Conservation (phyloP, 2,888 invertebrate species). For the Lamproptera curius region DNA sequence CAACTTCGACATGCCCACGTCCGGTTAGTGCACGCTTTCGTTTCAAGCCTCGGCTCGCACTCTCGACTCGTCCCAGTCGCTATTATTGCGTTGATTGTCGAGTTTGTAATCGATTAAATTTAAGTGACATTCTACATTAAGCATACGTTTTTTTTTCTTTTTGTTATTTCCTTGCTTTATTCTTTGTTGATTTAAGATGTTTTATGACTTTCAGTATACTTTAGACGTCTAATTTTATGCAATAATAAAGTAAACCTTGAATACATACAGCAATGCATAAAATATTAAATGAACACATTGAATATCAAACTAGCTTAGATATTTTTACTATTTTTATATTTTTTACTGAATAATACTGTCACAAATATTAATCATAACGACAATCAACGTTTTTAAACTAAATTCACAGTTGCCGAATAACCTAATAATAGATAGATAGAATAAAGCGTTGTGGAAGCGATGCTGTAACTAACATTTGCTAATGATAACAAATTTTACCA, state of each 20-base stretch:
- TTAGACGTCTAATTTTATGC: too few species aligned
- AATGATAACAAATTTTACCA: slow-evolving; percentile 2
- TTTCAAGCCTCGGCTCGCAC: not conserved
- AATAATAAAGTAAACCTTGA: too few species aligned
- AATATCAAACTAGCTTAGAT: too few species aligned
- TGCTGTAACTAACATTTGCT: slow-evolving; percentile 16
- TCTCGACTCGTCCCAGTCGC: slow-evolving; percentile 1
- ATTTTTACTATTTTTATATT: not conserved
- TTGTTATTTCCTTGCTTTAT: too few species aligned
- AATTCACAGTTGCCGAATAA: slow-evolving; percentile 5
- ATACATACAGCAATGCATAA: too few species aligned
- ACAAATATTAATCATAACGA: not conserved
- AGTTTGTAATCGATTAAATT: too few species aligned
- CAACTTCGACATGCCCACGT: slow-evolving; percentile 83
- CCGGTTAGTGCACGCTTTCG: slow-evolving; percentile 56
- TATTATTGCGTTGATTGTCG: not conserved
- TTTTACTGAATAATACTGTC: not conserved
- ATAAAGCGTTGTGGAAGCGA: slow-evolving; percentile 13
- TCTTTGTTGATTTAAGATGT: too few species aligned
- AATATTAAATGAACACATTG: too few species aligned
- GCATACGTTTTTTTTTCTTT: too few species aligned
- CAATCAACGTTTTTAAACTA: slow-evolving; percentile 10
- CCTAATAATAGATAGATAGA: slow-evolving; percentile 1
- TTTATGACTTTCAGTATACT: too few species aligned
- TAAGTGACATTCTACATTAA: too few species aligned